Evolutionary conservation across 2,113 vertebrate genomes (phyloP), one percentile per base, ranked within the genome.

Genomic region (Spea multiplicata): DNA sequence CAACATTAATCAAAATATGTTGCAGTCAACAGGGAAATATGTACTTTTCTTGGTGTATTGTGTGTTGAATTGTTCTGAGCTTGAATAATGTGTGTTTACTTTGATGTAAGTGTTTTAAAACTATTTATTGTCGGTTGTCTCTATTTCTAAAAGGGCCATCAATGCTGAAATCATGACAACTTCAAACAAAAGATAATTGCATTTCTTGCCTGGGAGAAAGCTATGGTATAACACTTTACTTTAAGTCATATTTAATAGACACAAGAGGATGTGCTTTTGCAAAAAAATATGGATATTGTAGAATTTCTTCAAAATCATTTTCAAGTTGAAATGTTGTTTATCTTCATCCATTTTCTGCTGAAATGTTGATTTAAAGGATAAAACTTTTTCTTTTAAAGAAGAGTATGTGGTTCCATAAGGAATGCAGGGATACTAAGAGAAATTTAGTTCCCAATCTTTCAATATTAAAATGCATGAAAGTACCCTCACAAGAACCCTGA

Each of bases 141-240:
- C 30, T 61, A 44, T 71, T 78, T 78, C 44, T 78, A 48, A 71
- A 78, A 71, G 57, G 76, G 66, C 65, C 68, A 78, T 71, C 68
- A 78, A 70, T 78, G 76, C 44, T 45, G 68, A 30, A 52, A n/a
- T 7, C 76, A 71, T 64, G 76, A 71, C 76, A 71, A 71, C 47
- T 64, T 78, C 46, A 78, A 71, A 65, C 76, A 62, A 71, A 70
- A 78, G 67, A 78, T 78, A 71, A 78, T 78, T 71, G 68, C 68
- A 71, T 78, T 78, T 70, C 52, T 71, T 65, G 76, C 76, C 76
- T 10, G 55, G 65, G 68, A 71, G 68, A 78, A 78, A 61, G 47
- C 7, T 12, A 52, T 45, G 12, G 9, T 44, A 5, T 45, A 57
- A 70, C 47, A 44, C 76, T 50, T 71, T 14, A 78, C 61, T 64